Percentiles rank a stretch among this genome's conserved stretches.
These are phyloP conservation scores for Morus bassanus DNA, from an alignment of 2,797 vertebrate genomes.

Conservation along the genomic window DNA sequence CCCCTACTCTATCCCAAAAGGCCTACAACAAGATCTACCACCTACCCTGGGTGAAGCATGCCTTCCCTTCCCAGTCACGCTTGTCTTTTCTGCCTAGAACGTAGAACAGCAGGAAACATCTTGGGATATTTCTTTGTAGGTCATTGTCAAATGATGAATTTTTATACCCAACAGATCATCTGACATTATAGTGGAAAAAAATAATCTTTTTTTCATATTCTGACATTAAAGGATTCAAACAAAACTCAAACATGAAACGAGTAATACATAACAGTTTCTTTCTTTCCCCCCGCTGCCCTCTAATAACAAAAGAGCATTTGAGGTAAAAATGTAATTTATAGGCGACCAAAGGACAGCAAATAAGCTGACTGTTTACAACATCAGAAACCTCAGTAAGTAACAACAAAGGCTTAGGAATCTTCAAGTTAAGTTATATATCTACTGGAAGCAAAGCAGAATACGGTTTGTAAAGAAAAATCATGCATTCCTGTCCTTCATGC, in stretches of 20 bases:
- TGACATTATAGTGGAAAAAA: background rate
- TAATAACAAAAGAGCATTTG: background rate
- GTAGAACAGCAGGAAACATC: background rate
- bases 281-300: no score
- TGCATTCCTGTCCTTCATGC: background rate
- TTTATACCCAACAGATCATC: background rate
- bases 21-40: background rate
- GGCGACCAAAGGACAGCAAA: background rate
- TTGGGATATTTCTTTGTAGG: background rate
- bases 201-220: background rate
- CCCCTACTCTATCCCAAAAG: background rate
- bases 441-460: background rate
- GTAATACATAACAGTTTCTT: background rate
- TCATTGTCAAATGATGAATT: background rate
- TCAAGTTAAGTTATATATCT: background rate
- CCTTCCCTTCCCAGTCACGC: background rate
- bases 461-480: background rate
- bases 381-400: background rate
- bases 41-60: accelerated
- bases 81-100: background rate
- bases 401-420: background rate
- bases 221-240: background rate
- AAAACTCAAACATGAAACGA: background rate
- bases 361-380: background rate
- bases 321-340: background rate